Evolutionary conservation across 2,797 vertebrate genomes (phyloP), one percentile per base, ranked within the genome.

Genomic region (Squalus acanthias): DNA sequence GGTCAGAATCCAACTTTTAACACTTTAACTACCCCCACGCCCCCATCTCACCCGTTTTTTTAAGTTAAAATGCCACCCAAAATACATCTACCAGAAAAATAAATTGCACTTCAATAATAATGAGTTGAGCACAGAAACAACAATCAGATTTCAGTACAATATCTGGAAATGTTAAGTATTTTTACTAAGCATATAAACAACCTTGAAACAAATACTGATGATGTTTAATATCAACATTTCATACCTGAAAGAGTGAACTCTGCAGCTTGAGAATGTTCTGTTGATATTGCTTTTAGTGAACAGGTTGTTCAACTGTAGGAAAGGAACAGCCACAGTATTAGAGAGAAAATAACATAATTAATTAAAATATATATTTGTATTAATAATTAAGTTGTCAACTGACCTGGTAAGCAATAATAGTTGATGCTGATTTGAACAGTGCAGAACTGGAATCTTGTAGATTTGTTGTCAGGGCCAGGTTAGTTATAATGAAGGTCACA

Each of bases 401-500:
- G 9, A 95, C 93, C 93, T 70, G 39, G 12, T 4, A 53, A 72
- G 46, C 9, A 9, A 95, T 72, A 50, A 95, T 70, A 6, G 0
- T 69, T 72, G 93, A 69, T 50, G 93, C 67, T 53, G 93, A 95
- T 70, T 70, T 57, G 93, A 53, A 15, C 46, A 95, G 22, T 72
- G 93, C 39, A 70, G 93, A 72, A 53, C 22, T 72, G 26, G 67
- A 2, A 15, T 70, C 9, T 33, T 13, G 24, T 72, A 95, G 24
- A 13, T 1, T 95, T 46, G 67, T 1, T 50, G 93, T 72, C 0
- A 22, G 12, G 26, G 46, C 22, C 39, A 72, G 26, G 39, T 95
- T 72, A 26, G 69, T 95, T 12, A 95, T 53, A 29, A 72, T 50
- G 67, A 95, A 95, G 22, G 93, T 95, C 67, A 95, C 67, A 72